Base-by-base conservation (phyloP, 1,140 invertebrate species). In the Drosophila paulistorum region DNA sequence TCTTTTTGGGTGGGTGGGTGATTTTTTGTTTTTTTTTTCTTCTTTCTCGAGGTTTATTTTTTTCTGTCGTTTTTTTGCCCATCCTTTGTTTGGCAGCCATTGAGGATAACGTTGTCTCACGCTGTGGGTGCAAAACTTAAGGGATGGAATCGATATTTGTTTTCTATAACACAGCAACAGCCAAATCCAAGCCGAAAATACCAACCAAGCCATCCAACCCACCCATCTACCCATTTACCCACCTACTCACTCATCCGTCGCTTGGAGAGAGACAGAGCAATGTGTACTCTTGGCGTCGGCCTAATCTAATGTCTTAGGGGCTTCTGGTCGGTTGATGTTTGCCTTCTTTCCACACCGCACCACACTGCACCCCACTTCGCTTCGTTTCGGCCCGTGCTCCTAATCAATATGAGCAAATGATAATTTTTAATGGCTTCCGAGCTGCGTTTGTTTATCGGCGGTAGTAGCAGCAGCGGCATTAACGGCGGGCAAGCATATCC, bases 81-180 rank as follows among this genome's bases (percentile, higher is more conserved):
- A 87, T 86, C 83, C 84, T 86, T 85, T 86, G 86, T 86, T 86
- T 80, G 84, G 81, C 81, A 71, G 81, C 86, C 86, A 90, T 90
- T 90, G 86, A 82, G 86, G 86, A 85, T 90, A 76, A 81, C 65
- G 77, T 58, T 68, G 57, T 60, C 35, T 39, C 57, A 42, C 41
- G 65, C 69, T 74, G 81, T 72, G 81, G 89, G 81, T 90, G 81
- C 57, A 60, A 67, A 68, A 77, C 81, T 86, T 86, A 82, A 90
- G 89, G 85, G 89, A 83, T 90, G 89, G 89, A 91, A 91, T 91
- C 90, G 89, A 91, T 91, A 91, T 91, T 91, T 91, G 86, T 90
- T 90, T 85, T 80, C 84, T 74, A 86, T 73, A 83, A 89, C 79
- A 82, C 68, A 77, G 55, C 55, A 77, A 70, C 67, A 64, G 55